Conservation (phyloP, 2,797 vertebrate genomes). For the Rousettus madagascariensis region DNA sequence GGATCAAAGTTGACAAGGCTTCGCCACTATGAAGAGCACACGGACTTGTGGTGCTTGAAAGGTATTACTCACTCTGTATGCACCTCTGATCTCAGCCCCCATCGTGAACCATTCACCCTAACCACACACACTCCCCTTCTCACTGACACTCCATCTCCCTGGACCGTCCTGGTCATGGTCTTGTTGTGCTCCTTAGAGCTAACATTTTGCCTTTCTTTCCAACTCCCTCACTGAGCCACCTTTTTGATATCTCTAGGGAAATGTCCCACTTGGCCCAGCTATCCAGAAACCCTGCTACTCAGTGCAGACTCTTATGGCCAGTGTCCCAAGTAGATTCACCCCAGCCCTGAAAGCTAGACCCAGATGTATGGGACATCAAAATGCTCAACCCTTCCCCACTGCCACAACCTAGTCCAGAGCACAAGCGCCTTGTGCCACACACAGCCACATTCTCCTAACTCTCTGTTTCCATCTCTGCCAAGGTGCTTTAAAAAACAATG, state of each 20-base stretch:
- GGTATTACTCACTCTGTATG: neutral
- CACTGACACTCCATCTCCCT: neutral
- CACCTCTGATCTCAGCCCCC: neutral
- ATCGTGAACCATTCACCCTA: neutral
- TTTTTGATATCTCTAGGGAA: neutral
- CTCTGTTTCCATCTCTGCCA: neutral
- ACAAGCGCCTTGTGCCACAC: neutral
- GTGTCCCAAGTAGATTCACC: neutral
- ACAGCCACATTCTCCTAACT: neutral
- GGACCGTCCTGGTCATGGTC: neutral
- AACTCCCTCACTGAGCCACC: neutral
- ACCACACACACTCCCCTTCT: neutral
- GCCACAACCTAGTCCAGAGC: neutral
- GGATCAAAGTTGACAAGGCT: neutral
- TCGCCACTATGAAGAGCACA: neutral
- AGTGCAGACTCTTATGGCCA: neutral
- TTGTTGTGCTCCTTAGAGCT: neutral
- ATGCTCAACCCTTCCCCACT: neutral
- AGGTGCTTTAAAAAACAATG: neutral
- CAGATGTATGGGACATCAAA: neutral
- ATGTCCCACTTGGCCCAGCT: neutral
- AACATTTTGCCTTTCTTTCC: neutral
- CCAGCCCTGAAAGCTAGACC: neutral
- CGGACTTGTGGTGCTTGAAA: neutral
- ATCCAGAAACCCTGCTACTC: neutral